Percentiles rank a stretch among this genome's conserved stretches.
phyloP scores from a whole-genome alignment of 92 coral and sea anemone species.

The Pocillopora grandis region DNA sequence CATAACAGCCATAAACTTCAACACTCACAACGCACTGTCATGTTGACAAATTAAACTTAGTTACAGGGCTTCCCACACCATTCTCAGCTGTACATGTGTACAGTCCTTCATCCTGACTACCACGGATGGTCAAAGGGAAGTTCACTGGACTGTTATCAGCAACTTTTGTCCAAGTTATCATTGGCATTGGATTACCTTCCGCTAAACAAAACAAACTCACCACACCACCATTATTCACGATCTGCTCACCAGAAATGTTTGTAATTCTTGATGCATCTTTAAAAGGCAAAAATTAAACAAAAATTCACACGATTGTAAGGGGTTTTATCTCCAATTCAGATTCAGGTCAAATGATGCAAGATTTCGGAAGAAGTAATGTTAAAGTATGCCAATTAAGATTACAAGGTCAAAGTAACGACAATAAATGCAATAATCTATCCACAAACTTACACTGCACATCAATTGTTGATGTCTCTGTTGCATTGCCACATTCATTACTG shows the following conservation, averaged over 20 bases:
- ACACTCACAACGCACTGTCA: conserved; percentile 33
- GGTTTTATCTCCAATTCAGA: neutral
- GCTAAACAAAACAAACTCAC: conserved; percentile 46
- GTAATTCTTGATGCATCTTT: conserved; percentile 40
- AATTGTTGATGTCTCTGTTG: neutral
- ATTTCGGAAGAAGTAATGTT: no score
- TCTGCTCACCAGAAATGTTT: conserved; percentile 10
- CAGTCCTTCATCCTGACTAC: conserved; percentile 14
- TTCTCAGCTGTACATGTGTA: conserved; percentile 46
- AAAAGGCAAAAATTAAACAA: neutral
- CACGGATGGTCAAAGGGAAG: conserved; percentile 16
- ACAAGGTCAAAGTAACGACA: no score
- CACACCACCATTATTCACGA: conserved; percentile 16
- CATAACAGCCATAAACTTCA: neutral
- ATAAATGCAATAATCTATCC: no score
- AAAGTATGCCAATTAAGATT: no score
- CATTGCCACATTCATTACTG: no score
- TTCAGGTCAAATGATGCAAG: no score
- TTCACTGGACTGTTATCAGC: neutral
- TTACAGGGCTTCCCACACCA: conserved; percentile 29
- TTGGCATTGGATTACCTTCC: conserved; percentile 42
- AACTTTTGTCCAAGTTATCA: conserved; percentile 29
- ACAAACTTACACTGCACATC: conserved; percentile 13
- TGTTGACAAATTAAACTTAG: neutral
- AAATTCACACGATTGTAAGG: neutral